Base-by-base conservation (phyloP, 2,797 vertebrate species). In the Nyctibius grandis region DNA sequence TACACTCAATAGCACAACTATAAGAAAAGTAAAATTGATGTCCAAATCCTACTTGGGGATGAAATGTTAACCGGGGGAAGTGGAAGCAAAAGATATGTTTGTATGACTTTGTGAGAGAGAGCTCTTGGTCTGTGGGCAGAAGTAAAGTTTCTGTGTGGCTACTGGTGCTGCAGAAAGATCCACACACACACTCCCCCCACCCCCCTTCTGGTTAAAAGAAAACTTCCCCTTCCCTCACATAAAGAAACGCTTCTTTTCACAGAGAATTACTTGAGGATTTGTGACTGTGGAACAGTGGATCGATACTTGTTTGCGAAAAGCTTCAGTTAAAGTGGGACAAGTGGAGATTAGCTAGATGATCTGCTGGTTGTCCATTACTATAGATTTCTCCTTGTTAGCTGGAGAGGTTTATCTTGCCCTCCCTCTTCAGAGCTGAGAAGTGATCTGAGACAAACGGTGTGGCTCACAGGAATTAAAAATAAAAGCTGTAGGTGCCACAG, bases 311-410 rank as follows among this genome's bases (percentile, higher is more conserved):
- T 94, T 92, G 73, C 0, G 5, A 69, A 93, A 89, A 93, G 93
- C 95, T 63, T 45, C 61, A 29, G 88, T 70, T 96, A 77, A 95
- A 96, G 81, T 88, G 89, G 93, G 94, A 93, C 95, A 86, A 85
- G 96, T 53, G 79, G 87, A 96, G 94, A 97, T 97, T 92, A 96
- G 92, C 84, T 82, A 5, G 29, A 56, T 93, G 91, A 93, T 92
- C 92, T 91, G 93, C 89, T 4, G 7, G 53, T 84, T 79, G 85
- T 63, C 88, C 84, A 53, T 75, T 68, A 15, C 81, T 85, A 42
- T 56, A 44, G 93, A 92, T 96, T 89, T 92, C 88, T 86, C 7
- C 0, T 53, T 87, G 68, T 86, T 65, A 92, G 91, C 84, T 89
- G 78, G 44, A 88, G 93, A 88, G 76, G 57, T 96, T 97, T 95